Percentiles rank a stretch among this genome's conserved stretches.
Conservation (phyloP, 2,797 vertebrate species). For the Cephalopachus bancanus region DNA sequence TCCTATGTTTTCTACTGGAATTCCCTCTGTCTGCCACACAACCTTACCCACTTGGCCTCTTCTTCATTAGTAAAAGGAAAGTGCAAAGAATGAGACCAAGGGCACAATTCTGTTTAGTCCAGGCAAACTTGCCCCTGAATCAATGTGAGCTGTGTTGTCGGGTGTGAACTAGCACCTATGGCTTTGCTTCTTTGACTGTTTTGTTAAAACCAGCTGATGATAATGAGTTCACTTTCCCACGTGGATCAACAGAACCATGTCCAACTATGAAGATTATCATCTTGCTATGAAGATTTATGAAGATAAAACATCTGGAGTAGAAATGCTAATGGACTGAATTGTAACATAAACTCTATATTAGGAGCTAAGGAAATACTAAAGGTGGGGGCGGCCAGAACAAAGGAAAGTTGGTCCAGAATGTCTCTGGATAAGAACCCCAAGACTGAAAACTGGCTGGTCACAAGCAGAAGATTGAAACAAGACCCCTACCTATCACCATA, state of each 20-base stretch:
- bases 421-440: neutral
- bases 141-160: neutral
- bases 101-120: neutral
- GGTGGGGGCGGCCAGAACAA: neutral
- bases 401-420: neutral
- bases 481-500: too few species aligned
- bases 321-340: neutral
- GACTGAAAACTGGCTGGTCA: too few species aligned
- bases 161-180: neutral
- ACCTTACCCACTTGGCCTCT: neutral
- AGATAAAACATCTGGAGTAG: neutral
- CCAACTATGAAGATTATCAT: neutral
- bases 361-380: neutral
- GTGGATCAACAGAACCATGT: neutral
- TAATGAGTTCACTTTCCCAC: neutral
- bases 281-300: neutral
- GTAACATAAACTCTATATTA: neutral
- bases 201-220: neutral
- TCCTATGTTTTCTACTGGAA: neutral
- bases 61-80: conserved; percentile 16
- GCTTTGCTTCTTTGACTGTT: neutral
- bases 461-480: too few species aligned
- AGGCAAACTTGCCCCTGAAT: neutral
- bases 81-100: neutral
- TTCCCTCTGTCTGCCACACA: neutral